phyloP scores from a whole-genome alignment of 2,113 vertebrate genomes.

The Orthonyx spaldingii region DNA sequence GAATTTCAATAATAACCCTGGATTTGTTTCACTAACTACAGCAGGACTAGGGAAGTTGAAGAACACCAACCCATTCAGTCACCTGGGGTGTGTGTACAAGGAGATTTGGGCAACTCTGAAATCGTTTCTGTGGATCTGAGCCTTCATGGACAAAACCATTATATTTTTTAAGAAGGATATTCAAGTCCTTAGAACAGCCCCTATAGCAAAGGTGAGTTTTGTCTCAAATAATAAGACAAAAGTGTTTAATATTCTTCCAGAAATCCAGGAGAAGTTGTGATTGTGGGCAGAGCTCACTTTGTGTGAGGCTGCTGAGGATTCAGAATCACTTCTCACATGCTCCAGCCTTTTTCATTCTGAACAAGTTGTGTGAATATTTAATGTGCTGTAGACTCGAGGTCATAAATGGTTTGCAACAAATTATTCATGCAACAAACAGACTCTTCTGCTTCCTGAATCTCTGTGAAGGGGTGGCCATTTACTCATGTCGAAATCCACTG shows the following conservation, averaged over 20 bases:
- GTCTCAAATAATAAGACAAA: background rate
- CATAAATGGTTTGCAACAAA: background rate
- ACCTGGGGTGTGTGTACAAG: background rate
- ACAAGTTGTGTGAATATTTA: background rate
- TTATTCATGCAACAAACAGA: background rate
- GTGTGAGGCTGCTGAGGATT: background rate
- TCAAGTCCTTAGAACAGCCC: background rate
- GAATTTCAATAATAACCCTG: background rate
- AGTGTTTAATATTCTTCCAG: background rate
- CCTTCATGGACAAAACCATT: background rate
- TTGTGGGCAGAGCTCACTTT: background rate
- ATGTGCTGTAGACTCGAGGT: background rate
- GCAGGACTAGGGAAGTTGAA: background rate
- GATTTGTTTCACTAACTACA: background rate
- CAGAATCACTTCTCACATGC: background rate
- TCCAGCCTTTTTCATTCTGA: background rate
- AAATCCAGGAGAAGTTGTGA: background rate
- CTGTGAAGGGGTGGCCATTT: background rate
- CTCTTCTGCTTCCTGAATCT: background rate
- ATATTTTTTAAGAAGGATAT: background rate
- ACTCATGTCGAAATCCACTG: background rate
- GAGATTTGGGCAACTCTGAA: background rate
- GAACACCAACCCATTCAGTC: background rate
- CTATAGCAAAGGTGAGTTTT: background rate
- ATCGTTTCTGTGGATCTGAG: background rate